Conservation (phyloP, 2,113 vertebrate species). For the Mustelus asterias region DNA sequence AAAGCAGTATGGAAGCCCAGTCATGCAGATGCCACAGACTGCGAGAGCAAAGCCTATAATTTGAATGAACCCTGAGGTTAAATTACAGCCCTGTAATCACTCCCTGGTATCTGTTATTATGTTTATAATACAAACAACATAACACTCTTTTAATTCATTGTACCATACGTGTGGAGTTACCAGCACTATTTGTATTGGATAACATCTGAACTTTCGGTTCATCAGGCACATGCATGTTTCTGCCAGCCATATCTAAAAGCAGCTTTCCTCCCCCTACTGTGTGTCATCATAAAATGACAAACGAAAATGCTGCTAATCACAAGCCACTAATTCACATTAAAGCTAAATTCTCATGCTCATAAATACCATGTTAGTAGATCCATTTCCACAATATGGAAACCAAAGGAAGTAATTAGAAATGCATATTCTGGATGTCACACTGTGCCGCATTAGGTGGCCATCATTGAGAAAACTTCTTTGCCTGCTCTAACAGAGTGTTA, state of each 20-base stretch:
- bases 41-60: background rate
- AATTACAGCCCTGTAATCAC: constrained; percentile 13
- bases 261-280: background rate
- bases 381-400: background rate
- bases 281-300: background rate
- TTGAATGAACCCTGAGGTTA: constrained; percentile 13
- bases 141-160: background rate
- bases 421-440: background rate
- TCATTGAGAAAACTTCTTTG: background rate
- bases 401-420: background rate
- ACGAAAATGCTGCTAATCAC: background rate
- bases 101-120: constrained; percentile 26
- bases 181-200: background rate
- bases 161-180: background rate
- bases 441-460: background rate
- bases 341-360: background rate
- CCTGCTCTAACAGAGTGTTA: background rate
- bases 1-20: background rate
- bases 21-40: background rate
- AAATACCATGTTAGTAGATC: background rate
- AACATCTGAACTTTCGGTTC: background rate
- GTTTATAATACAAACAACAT: background rate
- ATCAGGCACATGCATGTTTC: background rate
- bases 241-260: background rate
- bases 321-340: background rate